These are phyloP conservation scores for Glandiceps talaboti DNA, from an alignment of 53 echinoderm and acorn worm genomes.

Conservation along the genomic window DNA sequence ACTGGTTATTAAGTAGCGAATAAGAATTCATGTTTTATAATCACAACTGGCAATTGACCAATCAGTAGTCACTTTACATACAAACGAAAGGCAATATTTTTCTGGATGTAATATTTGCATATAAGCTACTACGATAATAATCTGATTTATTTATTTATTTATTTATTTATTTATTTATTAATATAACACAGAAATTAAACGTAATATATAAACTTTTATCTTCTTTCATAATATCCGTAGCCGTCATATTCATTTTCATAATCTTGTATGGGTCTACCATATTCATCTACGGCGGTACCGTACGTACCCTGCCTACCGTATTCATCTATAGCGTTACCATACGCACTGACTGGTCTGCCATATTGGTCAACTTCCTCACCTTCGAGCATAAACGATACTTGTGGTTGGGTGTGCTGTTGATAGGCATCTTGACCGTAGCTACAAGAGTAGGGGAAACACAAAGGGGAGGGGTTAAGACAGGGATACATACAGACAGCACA, in stretches of 20 bases:
- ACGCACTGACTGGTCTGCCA: slow-evolving; percentile 70
- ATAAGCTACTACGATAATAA: too few species aligned
- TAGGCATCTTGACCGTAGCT: slow-evolving; percentile 54
- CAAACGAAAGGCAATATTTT: too few species aligned
- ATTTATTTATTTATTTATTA: too few species aligned
- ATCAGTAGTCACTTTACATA: too few species aligned
- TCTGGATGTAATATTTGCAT: too few species aligned
- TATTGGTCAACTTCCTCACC: slow-evolving; percentile 72
- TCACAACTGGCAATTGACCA: too few species aligned
- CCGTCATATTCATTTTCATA: slow-evolving; percentile 40
- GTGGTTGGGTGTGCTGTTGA: slow-evolving; percentile 29
- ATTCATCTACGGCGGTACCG: slow-evolving; percentile 66
- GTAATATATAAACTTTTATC: too few species aligned
- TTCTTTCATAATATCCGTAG: slow-evolving; percentile 28
- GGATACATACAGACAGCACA: not conserved
- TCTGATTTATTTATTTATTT: too few species aligned
- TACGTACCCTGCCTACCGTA: slow-evolving; percentile 77
- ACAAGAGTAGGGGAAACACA: not conserved
- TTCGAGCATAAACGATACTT: slow-evolving; percentile 31
- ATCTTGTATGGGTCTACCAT: slow-evolving; percentile 59
- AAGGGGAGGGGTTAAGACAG: not conserved
- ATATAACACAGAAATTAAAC: too few species aligned
- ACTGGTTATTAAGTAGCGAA: too few species aligned
- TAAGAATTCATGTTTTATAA: too few species aligned
- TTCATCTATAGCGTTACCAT: slow-evolving; percentile 64